Percentiles rank a stretch among this genome's conserved stretches.
Conservation (phyloP, 37 sponge, comb jelly and placozoan genomes). For the Chondrosia reniformis region DNA sequence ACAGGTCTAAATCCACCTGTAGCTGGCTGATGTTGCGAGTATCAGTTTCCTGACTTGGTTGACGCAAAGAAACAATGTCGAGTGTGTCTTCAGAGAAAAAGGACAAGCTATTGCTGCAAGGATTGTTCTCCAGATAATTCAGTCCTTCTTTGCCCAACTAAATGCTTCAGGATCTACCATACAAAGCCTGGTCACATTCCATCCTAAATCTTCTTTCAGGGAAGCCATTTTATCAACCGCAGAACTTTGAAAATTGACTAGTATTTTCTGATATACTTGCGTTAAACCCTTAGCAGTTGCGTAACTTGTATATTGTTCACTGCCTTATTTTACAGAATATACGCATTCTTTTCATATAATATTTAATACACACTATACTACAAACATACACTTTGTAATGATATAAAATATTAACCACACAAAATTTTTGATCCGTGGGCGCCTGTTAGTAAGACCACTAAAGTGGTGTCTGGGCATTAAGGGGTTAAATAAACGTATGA, state of each 20-base stretch:
- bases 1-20: slow-evolving; percentile 11
- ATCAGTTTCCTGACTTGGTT: neutral
- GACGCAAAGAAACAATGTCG: too few relatives aligned
- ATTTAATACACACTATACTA: neutral
- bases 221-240: neutral
- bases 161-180: slow-evolving; percentile 13
- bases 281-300: neutral
- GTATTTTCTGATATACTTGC: slow-evolving; percentile 2
- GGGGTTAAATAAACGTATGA: too few relatives aligned
- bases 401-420: neutral
- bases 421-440: neutral
- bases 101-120: slow-evolving; percentile 8
- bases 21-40: neutral
- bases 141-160: neutral
- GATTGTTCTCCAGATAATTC: neutral
- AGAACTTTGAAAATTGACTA: slow-evolving; percentile 2
- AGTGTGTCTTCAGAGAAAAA: neutral
- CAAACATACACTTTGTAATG: neutral
- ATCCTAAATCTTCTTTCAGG: neutral
- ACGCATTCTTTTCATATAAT: neutral
- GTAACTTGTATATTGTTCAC: neutral
- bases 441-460: neutral
- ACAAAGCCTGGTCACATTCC: neutral
- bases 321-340: neutral
- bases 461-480: too few relatives aligned